Evolutionary conservation across 2,888 invertebrate species (phyloP).

Genomic region (Argyra leucocephala): DNA sequence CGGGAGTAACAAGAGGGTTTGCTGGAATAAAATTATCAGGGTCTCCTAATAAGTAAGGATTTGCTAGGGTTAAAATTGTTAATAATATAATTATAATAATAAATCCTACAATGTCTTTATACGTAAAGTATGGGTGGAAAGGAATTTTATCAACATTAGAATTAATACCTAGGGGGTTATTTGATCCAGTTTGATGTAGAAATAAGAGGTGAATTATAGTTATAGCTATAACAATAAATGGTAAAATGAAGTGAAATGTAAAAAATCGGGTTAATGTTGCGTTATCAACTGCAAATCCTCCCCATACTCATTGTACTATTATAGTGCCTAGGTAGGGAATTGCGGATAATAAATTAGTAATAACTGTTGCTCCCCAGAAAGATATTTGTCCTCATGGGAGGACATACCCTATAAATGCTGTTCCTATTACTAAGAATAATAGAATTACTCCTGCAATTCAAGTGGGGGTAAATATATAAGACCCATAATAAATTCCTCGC

Average conservation of each 20-base stretch:
- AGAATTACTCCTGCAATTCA: constrained; percentile 59
- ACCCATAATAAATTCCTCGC: constrained; percentile 53
- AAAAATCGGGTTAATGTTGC: constrained; percentile 66
- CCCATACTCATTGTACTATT: constrained; percentile 64
- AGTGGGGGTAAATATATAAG: constrained; percentile 47
- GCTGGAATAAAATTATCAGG: constrained; percentile 63
- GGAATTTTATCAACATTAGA: constrained; percentile 65
- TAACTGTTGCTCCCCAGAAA: constrained; percentile 71
- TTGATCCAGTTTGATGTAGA: constrained; percentile 58
- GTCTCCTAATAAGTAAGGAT: constrained; percentile 57
- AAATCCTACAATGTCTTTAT: constrained; percentile 54
- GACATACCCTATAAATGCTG: constrained; percentile 70
- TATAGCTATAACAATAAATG: constrained; percentile 56
- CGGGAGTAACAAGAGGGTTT: constrained; percentile 49
- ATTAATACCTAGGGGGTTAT: constrained; percentile 61
- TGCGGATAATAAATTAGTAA: constrained; percentile 64
- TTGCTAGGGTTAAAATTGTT: constrained; percentile 49
- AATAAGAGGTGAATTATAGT: constrained; percentile 56
- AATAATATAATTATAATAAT: constrained; percentile 47
- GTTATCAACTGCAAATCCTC: constrained; percentile 64
- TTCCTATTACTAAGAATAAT: constrained; percentile 58
- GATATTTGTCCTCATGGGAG: constrained; percentile 74
- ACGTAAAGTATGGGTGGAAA: constrained; percentile 54
- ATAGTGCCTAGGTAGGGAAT: constrained; percentile 57
- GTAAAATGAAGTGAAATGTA: constrained; percentile 62